Percentiles rank a stretch among this genome's conserved stretches.
These are phyloP conservation scores for Therioaphis trifolii DNA, from an alignment of 2,888 invertebrate genomes.

Conservation along the genomic window DNA sequence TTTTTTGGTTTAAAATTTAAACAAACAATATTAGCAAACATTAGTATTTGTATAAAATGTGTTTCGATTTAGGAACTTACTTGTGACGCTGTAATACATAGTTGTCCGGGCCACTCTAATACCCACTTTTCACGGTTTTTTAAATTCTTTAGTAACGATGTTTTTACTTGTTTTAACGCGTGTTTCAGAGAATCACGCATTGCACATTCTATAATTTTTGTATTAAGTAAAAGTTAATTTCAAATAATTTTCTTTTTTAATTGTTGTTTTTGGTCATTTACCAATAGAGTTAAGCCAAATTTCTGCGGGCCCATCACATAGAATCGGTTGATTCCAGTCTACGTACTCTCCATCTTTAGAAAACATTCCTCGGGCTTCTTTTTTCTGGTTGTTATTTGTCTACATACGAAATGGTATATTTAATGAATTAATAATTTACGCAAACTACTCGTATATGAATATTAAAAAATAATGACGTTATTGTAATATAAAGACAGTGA, in stretches of 20 bases:
- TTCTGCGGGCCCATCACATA: slow-evolving; percentile 39
- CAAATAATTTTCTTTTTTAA: slow-evolving; percentile 60
- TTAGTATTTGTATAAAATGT: too few species aligned
- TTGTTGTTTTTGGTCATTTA: slow-evolving; percentile 54
- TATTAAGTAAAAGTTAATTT: neutral
- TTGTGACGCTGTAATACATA: slow-evolving; percentile 87
- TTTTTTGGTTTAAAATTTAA: too few species aligned
- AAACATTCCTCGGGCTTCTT: slow-evolving; percentile 51
- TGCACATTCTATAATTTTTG: slow-evolving; percentile 68
- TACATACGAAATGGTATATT: neutral
- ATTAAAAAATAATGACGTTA: neutral
- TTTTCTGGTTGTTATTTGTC: slow-evolving; percentile 44
- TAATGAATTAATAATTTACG: neutral
- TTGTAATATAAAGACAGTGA: too few species aligned
- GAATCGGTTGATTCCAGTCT: slow-evolving; percentile 21
- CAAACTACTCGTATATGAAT: neutral
- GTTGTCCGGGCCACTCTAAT: slow-evolving; percentile 85
- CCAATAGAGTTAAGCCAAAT: slow-evolving; percentile 56
- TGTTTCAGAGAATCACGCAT: slow-evolving; percentile 71
- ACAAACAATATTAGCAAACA: too few species aligned
- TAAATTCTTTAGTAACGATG: slow-evolving; percentile 79
- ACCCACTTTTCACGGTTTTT: slow-evolving; percentile 88
- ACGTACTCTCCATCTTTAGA: slow-evolving; percentile 36
- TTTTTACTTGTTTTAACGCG: slow-evolving; percentile 74
- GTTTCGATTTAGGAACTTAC: slow-evolving; percentile 70